phyloP scores from a whole-genome alignment of 2,888 invertebrate species.

The Aricia artaxerxes region DNA sequence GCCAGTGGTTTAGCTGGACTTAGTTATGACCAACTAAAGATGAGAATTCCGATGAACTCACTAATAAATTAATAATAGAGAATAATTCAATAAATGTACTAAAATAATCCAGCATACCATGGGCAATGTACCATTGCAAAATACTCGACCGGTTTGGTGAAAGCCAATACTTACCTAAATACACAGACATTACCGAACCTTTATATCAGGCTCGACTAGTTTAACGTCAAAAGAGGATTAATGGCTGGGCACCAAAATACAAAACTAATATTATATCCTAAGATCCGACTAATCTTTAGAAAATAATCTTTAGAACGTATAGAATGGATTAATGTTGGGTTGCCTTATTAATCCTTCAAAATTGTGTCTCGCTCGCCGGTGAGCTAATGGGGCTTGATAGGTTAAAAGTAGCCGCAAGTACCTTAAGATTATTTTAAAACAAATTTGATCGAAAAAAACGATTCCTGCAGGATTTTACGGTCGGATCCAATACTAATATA shows the following conservation, averaged over 20 bases:
- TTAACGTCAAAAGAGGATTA: conserved; percentile 3
- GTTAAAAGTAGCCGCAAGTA: no score
- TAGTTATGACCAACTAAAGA: not conserved
- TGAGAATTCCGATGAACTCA: not conserved
- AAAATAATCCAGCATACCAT: not conserved
- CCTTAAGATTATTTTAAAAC: no score
- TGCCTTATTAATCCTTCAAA: no score
- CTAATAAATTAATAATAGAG: not conserved
- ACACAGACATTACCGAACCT: conserved; percentile 1
- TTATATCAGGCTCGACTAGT: not conserved
- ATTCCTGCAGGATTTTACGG: no score
- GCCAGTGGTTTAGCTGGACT: not conserved
- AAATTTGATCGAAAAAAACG: no score
- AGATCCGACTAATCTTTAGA: no score
- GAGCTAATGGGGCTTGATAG: no score
- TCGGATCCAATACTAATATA: not conserved
- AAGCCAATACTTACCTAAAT: conserved; percentile 1
- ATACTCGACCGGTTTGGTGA: conserved; percentile 19
- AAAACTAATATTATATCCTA: not conserved
- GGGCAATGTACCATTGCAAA: not conserved
- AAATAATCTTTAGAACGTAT: no score
- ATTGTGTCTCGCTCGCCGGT: no score
- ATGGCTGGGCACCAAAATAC: not conserved
- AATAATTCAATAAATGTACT: not conserved
- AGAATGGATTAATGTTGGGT: no score